Conservation (phyloP, 2,113 vertebrate species). For the Rhabdornis inornatus region DNA sequence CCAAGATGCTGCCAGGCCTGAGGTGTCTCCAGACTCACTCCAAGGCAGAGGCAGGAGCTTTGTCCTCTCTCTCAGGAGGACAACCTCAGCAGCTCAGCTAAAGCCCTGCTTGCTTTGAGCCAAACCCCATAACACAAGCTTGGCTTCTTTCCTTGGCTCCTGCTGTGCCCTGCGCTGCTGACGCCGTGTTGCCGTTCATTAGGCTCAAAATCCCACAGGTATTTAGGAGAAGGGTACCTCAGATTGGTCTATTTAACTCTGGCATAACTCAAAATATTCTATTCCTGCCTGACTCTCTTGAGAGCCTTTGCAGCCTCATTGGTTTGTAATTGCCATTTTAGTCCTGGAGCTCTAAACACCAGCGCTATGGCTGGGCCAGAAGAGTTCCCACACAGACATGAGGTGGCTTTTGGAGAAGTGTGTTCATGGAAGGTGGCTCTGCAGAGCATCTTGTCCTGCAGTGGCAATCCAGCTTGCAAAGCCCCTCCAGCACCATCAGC, state of each 20-base stretch:
- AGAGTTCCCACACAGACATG: background rate
- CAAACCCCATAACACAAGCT: background rate
- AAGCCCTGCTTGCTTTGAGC: background rate
- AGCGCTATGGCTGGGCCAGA: fast-evolving
- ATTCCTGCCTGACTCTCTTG: background rate
- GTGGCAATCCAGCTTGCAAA: background rate
- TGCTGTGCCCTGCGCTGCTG: fast-evolving
- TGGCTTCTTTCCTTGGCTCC: background rate
- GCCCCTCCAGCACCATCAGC: background rate
- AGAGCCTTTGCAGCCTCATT: background rate
- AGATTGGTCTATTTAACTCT: background rate
- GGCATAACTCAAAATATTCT: background rate
- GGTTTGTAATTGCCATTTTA: slow-evolving; percentile 2
- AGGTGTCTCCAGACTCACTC: background rate
- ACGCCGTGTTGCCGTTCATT: fast-evolving
- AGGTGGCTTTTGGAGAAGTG: background rate
- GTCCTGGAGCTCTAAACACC: background rate
- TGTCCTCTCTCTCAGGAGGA: background rate
- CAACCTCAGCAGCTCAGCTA: background rate
- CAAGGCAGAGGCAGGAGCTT: background rate
- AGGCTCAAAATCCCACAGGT: background rate
- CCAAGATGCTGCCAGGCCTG: fast-evolving
- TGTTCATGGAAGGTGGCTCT: background rate
- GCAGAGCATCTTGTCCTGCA: background rate
- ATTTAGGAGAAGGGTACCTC: background rate